Evolutionary conservation across 2,797 vertebrate genomes (phyloP).

Genomic region (Karalla daura): DNA sequence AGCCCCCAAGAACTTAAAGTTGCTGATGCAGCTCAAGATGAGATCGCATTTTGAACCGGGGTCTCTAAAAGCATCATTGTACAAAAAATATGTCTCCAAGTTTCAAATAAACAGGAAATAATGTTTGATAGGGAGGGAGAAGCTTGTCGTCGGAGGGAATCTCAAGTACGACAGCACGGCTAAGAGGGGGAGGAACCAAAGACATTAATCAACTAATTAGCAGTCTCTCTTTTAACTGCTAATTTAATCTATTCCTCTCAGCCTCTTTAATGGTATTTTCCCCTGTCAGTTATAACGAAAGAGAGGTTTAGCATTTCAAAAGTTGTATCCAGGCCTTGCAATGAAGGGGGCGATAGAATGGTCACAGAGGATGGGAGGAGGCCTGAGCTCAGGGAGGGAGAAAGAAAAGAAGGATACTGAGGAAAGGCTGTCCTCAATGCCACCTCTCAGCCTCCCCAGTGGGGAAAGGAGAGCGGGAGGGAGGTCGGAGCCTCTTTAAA

Average conservation of each 20-base stretch:
- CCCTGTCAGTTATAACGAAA: constrained; percentile 75
- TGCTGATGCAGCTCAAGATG: constrained; percentile 57
- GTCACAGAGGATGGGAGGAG: constrained; percentile 78
- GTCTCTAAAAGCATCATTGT: neutral
- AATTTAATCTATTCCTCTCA: constrained; percentile 85
- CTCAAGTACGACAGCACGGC: constrained; percentile 36
- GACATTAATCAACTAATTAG: constrained; percentile 87
- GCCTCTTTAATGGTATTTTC: constrained; percentile 76
- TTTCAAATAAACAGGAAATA: constrained; percentile 43
- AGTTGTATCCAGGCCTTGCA: constrained; percentile 79
- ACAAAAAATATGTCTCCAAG: neutral
- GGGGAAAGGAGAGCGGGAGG: constrained; percentile 78
- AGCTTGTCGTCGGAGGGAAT: constrained; percentile 38
- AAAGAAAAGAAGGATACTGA: constrained; percentile 70
- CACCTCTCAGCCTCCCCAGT: constrained; percentile 76
- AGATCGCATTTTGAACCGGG: constrained; percentile 12
- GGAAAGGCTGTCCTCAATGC: constrained; percentile 78
- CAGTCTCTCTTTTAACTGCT: constrained; percentile 80
- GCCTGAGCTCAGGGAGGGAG: constrained; percentile 67
- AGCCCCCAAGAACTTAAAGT: constrained; percentile 55
- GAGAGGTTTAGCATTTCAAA: constrained; percentile 86
- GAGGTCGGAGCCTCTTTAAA: constrained; percentile 80
- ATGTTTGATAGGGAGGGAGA: constrained; percentile 28
- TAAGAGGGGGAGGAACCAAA: constrained; percentile 58
- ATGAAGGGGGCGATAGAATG: constrained; percentile 76